These are phyloP conservation scores for Drosophila maculinotata DNA, from an alignment of 2,888 invertebrate species.

Conservation along the genomic window DNA sequence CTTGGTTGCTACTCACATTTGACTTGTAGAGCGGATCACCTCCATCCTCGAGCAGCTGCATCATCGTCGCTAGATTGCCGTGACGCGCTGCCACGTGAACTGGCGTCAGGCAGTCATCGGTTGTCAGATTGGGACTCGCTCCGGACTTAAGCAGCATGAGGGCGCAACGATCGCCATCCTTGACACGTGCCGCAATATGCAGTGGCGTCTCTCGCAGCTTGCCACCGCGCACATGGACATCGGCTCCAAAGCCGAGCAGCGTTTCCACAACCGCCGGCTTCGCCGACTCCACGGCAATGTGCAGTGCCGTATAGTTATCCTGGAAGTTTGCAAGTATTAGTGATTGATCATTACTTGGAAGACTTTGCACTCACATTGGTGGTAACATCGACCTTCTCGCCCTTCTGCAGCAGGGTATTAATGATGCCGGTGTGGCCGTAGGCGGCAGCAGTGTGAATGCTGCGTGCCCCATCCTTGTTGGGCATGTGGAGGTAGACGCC, in stretches of 20 bases:
- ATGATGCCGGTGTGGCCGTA: conserved; percentile 99
- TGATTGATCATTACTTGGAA: too few relatives aligned
- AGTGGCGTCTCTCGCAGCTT: conserved; percentile 96
- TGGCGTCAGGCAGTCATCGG: conserved; percentile 98
- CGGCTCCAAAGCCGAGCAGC: conserved; percentile 97
- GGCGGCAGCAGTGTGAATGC: conserved; percentile 98
- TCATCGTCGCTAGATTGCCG: conserved; percentile 94
- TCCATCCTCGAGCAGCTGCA: conserved; percentile 95
- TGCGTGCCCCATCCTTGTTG: conserved; percentile 97
- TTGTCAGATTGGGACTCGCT: conserved; percentile 97
- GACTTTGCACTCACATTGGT: conserved; percentile 94
- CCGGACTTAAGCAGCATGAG: conserved; percentile 99
- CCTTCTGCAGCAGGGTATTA: conserved; percentile 96
- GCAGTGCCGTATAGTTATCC: conserved; percentile 99
- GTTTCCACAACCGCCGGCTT: conserved; percentile 98
- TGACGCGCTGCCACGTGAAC: conserved; percentile 97
- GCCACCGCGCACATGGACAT: conserved; percentile 97
- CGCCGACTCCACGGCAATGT: conserved; percentile 97
- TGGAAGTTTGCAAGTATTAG: conserved; percentile 82
- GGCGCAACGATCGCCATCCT: conserved; percentile 96
- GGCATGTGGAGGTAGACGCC: conserved; percentile 99
- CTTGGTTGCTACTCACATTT: conserved; percentile 89
- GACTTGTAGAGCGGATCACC: conserved; percentile 97
- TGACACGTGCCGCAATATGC: conserved; percentile 97
- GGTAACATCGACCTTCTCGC: conserved; percentile 97